These are phyloP conservation scores for Sebastes elongatus DNA, from an alignment of 2,797 vertebrate species.

Conservation along the genomic window DNA sequence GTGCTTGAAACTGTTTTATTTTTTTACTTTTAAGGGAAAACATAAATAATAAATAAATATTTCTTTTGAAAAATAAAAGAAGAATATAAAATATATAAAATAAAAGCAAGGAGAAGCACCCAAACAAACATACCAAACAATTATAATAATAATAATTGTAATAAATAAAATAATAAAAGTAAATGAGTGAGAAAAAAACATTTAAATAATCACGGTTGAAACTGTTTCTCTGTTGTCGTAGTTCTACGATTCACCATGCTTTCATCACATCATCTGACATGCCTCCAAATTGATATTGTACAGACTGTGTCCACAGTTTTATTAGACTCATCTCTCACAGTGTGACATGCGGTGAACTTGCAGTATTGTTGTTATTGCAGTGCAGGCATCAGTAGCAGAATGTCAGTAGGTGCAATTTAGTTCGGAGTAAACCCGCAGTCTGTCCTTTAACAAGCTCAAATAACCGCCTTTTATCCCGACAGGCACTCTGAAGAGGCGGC, in stretches of 20 bases:
- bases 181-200: too few relatives aligned
- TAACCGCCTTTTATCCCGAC: background rate
- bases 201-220: too few relatives aligned
- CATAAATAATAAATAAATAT: background rate
- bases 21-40: background rate
- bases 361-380: constrained; percentile 13
- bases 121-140: too few relatives aligned
- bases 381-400: background rate
- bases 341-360: constrained; percentile 6
- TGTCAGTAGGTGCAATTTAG: background rate
- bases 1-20: background rate
- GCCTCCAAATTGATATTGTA: background rate
- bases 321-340: constrained; percentile 10
- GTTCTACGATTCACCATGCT: background rate
- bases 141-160: too few relatives aligned
- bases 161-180: too few relatives aligned
- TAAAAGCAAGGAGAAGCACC: too few relatives aligned
- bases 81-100: too few relatives aligned
- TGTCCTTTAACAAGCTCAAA: background rate
- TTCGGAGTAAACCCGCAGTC: background rate
- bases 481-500: constrained; percentile 98
- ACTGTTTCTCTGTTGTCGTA: background rate
- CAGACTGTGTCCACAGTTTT: background rate
- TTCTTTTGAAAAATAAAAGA: too few relatives aligned
- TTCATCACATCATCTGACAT: background rate